Evolutionary conservation across 2,888 invertebrate species (phyloP).

Genomic region (Cheilosia pagana): DNA sequence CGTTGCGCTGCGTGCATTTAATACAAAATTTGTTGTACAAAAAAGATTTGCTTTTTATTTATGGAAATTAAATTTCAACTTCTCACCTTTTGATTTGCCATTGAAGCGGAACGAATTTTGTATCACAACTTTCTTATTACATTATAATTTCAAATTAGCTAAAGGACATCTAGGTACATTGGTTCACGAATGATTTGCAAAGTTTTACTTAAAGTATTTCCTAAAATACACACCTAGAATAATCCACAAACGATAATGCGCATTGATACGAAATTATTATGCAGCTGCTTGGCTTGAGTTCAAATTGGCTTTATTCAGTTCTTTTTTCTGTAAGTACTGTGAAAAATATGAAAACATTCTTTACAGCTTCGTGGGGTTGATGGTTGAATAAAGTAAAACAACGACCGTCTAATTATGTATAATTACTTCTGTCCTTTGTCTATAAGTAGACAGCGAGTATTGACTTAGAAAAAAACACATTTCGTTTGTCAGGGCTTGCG

Average conservation of each 20-base stretch:
- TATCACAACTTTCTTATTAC: constrained; percentile 59
- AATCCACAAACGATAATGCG: constrained; percentile 49
- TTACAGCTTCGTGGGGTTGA: neutral
- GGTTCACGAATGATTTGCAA: constrained; percentile 27
- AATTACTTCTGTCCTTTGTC: constrained; percentile 24
- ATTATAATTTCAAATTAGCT: constrained; percentile 63
- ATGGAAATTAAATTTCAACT: neutral
- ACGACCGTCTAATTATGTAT: constrained; percentile 1
- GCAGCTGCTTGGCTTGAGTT: constrained; percentile 22
- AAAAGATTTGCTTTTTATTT: neutral
- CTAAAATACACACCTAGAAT: constrained; percentile 27
- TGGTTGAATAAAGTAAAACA: neutral
- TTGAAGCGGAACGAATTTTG: constrained; percentile 45
- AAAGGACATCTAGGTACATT: neutral
- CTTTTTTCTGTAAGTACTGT: neutral
- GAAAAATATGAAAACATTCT: neutral
- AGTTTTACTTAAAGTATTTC: constrained; percentile 14
- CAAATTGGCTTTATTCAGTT: constrained; percentile 8
- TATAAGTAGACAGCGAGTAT: constrained; percentile 4
- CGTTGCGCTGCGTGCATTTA: neutral
- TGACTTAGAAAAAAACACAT: no score
- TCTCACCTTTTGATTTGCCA: constrained; percentile 28
- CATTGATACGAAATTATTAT: constrained; percentile 40
- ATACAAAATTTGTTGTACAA: neutral
- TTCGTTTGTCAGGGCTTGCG: no score